Base-by-base conservation (phyloP, 1,140 invertebrate genomes). In the Drosophila kurseongensis region DNA sequence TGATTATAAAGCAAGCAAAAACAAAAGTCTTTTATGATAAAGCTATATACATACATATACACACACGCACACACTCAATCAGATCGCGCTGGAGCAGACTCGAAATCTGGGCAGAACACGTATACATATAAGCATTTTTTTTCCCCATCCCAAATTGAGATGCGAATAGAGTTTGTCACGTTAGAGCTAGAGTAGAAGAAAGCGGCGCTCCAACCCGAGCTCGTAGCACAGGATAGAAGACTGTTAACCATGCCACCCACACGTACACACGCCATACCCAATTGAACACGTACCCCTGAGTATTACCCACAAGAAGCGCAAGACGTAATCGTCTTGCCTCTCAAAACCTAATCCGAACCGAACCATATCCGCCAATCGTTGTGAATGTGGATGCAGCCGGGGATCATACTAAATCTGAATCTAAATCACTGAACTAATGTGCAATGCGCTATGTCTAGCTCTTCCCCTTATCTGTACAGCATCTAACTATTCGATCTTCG, bases 1-100 rank as follows among this genome's bases (percentile, higher is more conserved):
- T 88, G 83, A 88, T 82, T 88, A 88, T 72, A 79, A 80, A 88
- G 74, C 73, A 77, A 80, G 62, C 54, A 63, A 67, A 66, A 76
- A 68, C 66, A 75, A 79, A 73, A 69, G 72, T 75, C 72, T 75
- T 75, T 77, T 77, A 77, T 54, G 44, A 77, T 77, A 77, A 63
- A 72, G 48, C 48, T 56, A 67, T 54, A 68, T 50, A 42, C 36
- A 45, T 13, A 38, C 35, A 55, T 29, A 61, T 36, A 47, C 18
- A 56, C 35, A 55, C 38, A 61, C 48, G 27, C 16, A 52, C 32
- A 60, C 32, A n/a, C 23, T 7, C 23, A 23, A 27, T 23, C 6
- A 40, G 44, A 50, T 44, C 10, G n/a, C 59, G 8, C 40, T 18
- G 60, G 40, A 57, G n/a, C 14, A 23, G 18, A 59, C 44, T 32